Evolutionary conservation across 2,797 vertebrate species (phyloP), one percentile per base, ranked within the genome.

Genomic region (Pangasius krempfi): DNA sequence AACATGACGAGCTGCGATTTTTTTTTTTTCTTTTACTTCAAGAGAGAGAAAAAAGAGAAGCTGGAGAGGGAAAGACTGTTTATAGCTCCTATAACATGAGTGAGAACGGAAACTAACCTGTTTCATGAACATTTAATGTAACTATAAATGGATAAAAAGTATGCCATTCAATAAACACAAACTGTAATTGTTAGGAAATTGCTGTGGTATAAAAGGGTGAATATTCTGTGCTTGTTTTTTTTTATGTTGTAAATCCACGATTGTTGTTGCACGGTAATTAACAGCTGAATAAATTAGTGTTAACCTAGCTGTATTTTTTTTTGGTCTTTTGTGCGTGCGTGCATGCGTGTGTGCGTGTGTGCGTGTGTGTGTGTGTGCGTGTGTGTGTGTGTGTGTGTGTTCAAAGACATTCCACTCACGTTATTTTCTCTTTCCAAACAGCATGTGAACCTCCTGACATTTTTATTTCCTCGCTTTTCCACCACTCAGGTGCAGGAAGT

Each of bases 401-500:
- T 80, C 9, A 33, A 80, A 80, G 14, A 3, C 30, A 37, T 80
- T 37, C 4, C 27, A 16, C 44, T 52, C 47, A n/a, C 13, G 4
- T 52, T 50, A 54, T 81, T 37, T 58, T 14, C 33, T 60, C 79
- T 60, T 22, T 60, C 79, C 80, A 18, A 83, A 62, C 58, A 14
- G 5, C 80, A 64, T n/a, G 6, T 9, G 12, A 44, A 64, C 37
- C 58, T 52, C 30, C 40, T 56, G 54, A 50, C 82, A 80, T 87
- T 73, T 86, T 76, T 14, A 27, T 85, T 85, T 83, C 72, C 9
- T 9, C 3, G 44, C 13, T 52, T 86, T 56, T 27, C 54, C 56
- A 30, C 68, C 37, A 33, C 85, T 75, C 88, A 83, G 91, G 91
- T 88, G 68, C 88, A 78, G 76, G 73, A 87, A 91, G 88, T 90